Base-by-base conservation (phyloP, 1,140 invertebrate species). In the Pissodes strobi region DNA sequence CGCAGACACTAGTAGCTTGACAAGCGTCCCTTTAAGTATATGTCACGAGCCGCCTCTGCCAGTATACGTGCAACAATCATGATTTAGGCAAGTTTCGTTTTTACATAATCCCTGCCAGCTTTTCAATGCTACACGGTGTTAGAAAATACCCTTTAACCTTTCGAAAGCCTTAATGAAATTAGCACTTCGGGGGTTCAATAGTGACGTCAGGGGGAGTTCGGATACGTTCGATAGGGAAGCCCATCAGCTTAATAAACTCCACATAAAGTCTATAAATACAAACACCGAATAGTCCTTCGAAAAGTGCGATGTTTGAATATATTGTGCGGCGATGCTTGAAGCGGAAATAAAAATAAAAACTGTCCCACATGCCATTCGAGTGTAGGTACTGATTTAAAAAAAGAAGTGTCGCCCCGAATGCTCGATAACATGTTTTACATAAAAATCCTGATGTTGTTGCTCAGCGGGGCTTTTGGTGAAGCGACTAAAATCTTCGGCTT, bases 311-410 rank as follows among this genome's bases (percentile, higher is more conserved):
- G 55, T 65, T 58, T 58, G 49, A 65, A 52, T 64, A 56, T 25
- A 49, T 64, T 63, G 66, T 64, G 66, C 67, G 66, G 41, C 64
- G 65, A 68, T 64, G 70, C 70, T 43, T 71, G 59, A 65, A 61
- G 27, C 60, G 67, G 69, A 71, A 69, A 58, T 63, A 59, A 64
- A 71, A 59, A 52, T 6, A 37, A 48, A 56, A 39, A 56, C 1
- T 56, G 21, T 19, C 13, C 17, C 60, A 51, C 58, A 61, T 61
- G 23, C 13, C 56, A 38, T 48, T 43, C 23, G 10, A 10, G n/a
- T 49, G 37, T 55, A 39, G 10, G 9, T 34, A 37, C 8, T 10
- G 13, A 34, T 17, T 21, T 22, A 6, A 39, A 39, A 27, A 49
- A 2, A 27, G 13, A 23, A 49, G 13, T 49, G 18, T 9, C 2